Base-by-base conservation (phyloP, 2,113 vertebrate species). In the Poicephalus gulielmi region DNA sequence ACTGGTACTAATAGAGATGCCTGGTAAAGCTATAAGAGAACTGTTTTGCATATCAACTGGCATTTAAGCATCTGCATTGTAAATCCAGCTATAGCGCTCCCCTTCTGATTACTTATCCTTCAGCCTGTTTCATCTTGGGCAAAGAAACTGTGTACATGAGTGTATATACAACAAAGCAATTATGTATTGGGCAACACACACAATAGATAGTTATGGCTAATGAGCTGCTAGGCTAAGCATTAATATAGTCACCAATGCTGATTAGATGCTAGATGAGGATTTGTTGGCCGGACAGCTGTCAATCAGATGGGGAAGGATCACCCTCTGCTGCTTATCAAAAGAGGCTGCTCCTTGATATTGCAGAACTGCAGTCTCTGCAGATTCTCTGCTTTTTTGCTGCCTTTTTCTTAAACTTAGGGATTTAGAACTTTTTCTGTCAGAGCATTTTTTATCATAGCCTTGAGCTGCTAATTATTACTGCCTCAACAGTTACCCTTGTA, bases 361-460 rank as follows among this genome's bases (percentile, higher is more conserved):
- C 33, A 68, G 49, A 82, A 44, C 20, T 24, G 33, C 33, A 71
- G 50, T 46, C 35, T 50, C 74, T 39, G 30, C 30, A 85, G 69
- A 39, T 50, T 75, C 5, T 75, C 25, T 81, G 17, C 0, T 0
- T 27, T 49, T 78, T 41, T 41, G 4, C 17, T 83, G 7, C 0
- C 2, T n/a, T 64, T 69, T 69, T 81, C 37, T 6, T 30, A 20
- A 39, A 66, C 50, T 63, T 31, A 44, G 2, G 9, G 3, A 16
- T 53, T 89, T 55, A 55, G 18, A 91, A 31, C 3, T 37, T 94
- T 43, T 53, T 5, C 2, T 53, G 19, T 75, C 46, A 67, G 31
- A 76, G 68, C 2, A 12, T 11, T 50, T 77, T 92, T 84, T 52
- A 37, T 44, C 22, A 30, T 44, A 68, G 24, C 23, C 35, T 85